phyloP scores from a whole-genome alignment of 2,113 vertebrate species.

The Barnardius zonarius region DNA sequence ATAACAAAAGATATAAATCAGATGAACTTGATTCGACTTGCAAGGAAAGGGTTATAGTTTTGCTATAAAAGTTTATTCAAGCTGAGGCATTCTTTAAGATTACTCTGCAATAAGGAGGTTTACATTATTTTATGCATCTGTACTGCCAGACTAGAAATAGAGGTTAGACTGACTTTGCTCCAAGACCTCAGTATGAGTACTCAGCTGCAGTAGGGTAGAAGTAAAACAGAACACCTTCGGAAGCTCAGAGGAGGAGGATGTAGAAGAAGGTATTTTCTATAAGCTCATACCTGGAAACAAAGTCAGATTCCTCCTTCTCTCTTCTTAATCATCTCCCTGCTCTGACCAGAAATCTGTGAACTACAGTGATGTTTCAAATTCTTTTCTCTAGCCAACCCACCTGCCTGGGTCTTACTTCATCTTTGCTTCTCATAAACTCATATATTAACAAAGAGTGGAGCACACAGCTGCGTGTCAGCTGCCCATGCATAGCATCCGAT shows the following conservation, averaged over 20 bases:
- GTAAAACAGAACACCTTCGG: not conserved
- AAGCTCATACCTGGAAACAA: not conserved
- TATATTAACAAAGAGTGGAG: not conserved
- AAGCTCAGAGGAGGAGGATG: not conserved
- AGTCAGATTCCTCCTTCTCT: not conserved
- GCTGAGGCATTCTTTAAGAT: not conserved
- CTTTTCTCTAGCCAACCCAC: not conserved
- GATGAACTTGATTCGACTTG: not conserved
- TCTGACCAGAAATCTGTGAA: not conserved
- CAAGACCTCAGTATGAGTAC: not conserved
- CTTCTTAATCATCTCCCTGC: not conserved
- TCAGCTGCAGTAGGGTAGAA: not conserved
- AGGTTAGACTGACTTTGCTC: not conserved
- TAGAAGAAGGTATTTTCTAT: not conserved
- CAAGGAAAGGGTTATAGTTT: not conserved
- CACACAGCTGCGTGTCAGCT: fast-evolving
- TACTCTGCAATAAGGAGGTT: not conserved
- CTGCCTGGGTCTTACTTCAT: not conserved
- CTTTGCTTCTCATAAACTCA: not conserved
- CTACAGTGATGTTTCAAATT: not conserved
- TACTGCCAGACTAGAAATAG: not conserved
- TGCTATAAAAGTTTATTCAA: not conserved
- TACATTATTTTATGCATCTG: not conserved
- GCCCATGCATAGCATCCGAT: not conserved
- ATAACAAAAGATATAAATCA: not conserved